phyloP scores from a whole-genome alignment of 2,113 vertebrate species.

The Alethe castanea region DNA sequence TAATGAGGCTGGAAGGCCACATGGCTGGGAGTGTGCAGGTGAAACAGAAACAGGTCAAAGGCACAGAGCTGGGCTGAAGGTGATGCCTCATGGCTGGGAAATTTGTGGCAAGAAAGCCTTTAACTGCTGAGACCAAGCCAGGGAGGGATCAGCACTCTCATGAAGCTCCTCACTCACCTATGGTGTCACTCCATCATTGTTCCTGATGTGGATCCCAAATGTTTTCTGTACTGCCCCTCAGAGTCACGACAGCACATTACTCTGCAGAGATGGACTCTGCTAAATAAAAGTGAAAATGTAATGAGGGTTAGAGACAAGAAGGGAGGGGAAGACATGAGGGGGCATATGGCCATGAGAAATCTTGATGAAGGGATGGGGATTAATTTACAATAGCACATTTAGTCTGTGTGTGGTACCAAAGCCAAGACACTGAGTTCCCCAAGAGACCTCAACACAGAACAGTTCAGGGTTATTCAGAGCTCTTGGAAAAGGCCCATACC shows the following conservation, averaged over 20 bases:
- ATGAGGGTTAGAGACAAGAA: background rate
- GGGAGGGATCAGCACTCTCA: accelerated
- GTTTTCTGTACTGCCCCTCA: background rate
- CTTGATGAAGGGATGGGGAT: background rate
- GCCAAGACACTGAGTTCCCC: background rate
- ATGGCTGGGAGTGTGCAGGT: background rate
- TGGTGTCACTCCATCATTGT: background rate
- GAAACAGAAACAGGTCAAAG: background rate
- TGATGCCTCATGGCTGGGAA: background rate
- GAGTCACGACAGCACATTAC: background rate
- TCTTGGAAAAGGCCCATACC: background rate
- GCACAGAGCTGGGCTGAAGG: background rate
- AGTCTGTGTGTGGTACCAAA: background rate
- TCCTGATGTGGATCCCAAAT: background rate
- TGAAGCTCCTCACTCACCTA: background rate
- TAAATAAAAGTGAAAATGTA: background rate
- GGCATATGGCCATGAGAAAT: background rate
- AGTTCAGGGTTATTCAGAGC: background rate
- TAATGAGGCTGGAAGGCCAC: background rate
- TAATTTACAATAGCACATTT: background rate
- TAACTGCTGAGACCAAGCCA: background rate
- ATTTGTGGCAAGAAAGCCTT: background rate
- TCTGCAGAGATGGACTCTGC: background rate
- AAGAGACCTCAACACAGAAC: background rate
- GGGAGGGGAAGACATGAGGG: background rate